Percentiles rank a stretch among this genome's conserved stretches.
Evolutionary conservation across 2,888 invertebrate genomes (phyloP).

Genomic region (Melinaea marsaeus): DNA sequence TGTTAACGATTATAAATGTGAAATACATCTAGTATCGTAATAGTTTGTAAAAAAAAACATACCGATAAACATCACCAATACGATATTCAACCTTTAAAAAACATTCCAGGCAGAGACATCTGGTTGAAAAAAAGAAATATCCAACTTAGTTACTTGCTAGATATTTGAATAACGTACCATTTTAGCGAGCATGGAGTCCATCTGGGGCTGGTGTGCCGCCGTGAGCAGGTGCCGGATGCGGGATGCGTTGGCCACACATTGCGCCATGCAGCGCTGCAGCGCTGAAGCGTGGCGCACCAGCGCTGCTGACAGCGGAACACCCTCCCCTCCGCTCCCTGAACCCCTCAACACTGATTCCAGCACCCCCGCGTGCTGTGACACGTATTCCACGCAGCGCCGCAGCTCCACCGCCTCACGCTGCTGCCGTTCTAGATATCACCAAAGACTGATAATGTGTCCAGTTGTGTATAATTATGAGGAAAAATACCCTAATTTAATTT

Average conservation of each 20-base stretch:
- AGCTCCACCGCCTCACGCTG: conserved; percentile 66
- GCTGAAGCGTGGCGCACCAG: conserved; percentile 69
- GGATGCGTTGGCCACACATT: conserved; percentile 70
- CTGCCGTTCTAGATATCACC: conserved; percentile 56
- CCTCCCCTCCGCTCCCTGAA: conserved; percentile 44
- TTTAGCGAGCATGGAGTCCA: conserved; percentile 72
- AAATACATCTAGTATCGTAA: too few species aligned
- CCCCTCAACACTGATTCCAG: conserved; percentile 68
- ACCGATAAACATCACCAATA: too few species aligned
- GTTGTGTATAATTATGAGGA: too few species aligned
- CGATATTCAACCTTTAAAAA: too few species aligned
- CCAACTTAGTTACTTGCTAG: too few species aligned
- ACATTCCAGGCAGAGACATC: too few species aligned
- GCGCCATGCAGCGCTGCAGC: conserved; percentile 73
- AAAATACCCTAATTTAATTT: too few species aligned
- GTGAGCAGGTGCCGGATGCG: conserved; percentile 65
- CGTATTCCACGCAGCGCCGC: conserved; percentile 69
- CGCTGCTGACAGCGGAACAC: conserved; percentile 60
- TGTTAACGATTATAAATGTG: too few species aligned
- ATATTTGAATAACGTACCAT: conserved; percentile 51
- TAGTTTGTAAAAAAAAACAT: too few species aligned
- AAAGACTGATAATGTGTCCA: background rate
- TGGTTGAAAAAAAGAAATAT: too few species aligned
- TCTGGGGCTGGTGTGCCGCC: conserved; percentile 67
- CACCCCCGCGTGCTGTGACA: conserved; percentile 70